These are phyloP conservation scores for Setophaga kirtlandii DNA, from an alignment of 2,113 vertebrate genomes.

Conservation along the genomic window DNA sequence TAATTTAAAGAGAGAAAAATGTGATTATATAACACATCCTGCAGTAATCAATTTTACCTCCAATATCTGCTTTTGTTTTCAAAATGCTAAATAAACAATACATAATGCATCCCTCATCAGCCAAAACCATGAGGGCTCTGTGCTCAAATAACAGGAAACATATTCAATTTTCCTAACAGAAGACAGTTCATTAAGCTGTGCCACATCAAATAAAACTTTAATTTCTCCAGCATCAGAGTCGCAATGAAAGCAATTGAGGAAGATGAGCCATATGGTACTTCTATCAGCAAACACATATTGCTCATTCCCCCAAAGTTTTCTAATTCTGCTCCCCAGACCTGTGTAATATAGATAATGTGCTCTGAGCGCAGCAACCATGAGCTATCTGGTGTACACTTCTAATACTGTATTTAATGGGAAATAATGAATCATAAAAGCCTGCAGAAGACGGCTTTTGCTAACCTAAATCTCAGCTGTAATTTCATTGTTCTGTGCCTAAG, in stretches of 20 bases:
- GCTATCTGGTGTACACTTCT: conserved; percentile 88
- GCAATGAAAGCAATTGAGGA: conserved; percentile 89
- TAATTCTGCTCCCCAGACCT: conserved; percentile 89
- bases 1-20: conserved; percentile 58
- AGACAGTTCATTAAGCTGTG: conserved; percentile 89
- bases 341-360: conserved; percentile 88
- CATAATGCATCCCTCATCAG: conserved; percentile 84
- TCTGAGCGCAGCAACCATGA: conserved; percentile 83
- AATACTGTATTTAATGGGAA: conserved; percentile 90
- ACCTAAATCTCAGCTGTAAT: conserved; percentile 89
- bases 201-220: conserved; percentile 90
- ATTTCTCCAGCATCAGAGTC: conserved; percentile 87
- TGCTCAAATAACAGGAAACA: conserved; percentile 88
- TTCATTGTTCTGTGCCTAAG: conserved; percentile 88
- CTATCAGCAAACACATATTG: conserved; percentile 89
- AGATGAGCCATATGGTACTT: conserved; percentile 88
- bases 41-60: conserved; percentile 81
- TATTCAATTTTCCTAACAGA: conserved; percentile 90
- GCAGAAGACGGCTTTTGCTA: conserved; percentile 83
- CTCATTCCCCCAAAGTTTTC: conserved; percentile 89
- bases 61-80: conserved; percentile 84
- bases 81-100: conserved; percentile 86
- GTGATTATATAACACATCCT: conserved; percentile 75
- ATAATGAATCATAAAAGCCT: conserved; percentile 89
- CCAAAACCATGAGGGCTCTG: conserved; percentile 82